A percentile compares a stretch with the other conserved stretches of the same genome.
These are phyloP conservation scores for Capreolus pygargus DNA, from an alignment of 2,113 vertebrate genomes.

Conservation along the genomic window DNA sequence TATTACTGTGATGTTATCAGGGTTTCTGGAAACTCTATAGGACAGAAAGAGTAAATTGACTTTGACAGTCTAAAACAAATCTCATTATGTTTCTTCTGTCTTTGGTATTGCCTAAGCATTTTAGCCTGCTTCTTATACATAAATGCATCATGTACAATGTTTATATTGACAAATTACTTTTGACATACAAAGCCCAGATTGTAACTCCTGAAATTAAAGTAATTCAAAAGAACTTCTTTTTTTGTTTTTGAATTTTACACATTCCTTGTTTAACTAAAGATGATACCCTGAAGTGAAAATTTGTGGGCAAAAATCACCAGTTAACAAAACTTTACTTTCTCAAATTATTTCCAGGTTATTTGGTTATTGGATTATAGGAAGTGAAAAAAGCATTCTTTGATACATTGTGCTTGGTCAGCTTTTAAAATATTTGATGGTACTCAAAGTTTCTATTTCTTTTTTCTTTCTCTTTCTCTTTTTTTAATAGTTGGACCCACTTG, in stretches of 20 bases:
- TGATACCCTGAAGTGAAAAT: conserved; percentile 56
- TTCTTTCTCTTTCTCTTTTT: conserved; percentile 33
- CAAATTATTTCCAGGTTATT: conserved; percentile 60
- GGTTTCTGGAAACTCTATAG: conserved; percentile 80
- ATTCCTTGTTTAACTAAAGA: conserved; percentile 60
- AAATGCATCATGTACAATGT: conserved; percentile 47
- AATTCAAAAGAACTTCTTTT: conserved; percentile 55
- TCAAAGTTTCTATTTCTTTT: neutral
- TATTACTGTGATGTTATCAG: conserved; percentile 77
- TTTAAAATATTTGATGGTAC: conserved; percentile 38
- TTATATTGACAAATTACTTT: conserved; percentile 64
- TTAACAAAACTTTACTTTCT: conserved; percentile 38
- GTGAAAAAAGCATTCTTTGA: conserved; percentile 29
- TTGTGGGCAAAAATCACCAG: conserved; percentile 21
- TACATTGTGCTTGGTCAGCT: conserved; percentile 4
- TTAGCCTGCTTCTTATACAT: conserved; percentile 54
- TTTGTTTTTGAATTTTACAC: conserved; percentile 33
- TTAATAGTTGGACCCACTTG: conserved; percentile 92
- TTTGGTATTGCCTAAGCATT: conserved; percentile 68
- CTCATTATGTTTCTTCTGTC: conserved; percentile 74
- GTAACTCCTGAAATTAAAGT: conserved; percentile 60
- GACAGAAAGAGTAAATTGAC: conserved; percentile 81
- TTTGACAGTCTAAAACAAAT: conserved; percentile 76
- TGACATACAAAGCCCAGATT: conserved; percentile 49
- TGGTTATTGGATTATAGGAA: conserved; percentile 52